phyloP scores from a whole-genome alignment of 1,140 invertebrate species.

The Acromyrmex charruanus region DNA sequence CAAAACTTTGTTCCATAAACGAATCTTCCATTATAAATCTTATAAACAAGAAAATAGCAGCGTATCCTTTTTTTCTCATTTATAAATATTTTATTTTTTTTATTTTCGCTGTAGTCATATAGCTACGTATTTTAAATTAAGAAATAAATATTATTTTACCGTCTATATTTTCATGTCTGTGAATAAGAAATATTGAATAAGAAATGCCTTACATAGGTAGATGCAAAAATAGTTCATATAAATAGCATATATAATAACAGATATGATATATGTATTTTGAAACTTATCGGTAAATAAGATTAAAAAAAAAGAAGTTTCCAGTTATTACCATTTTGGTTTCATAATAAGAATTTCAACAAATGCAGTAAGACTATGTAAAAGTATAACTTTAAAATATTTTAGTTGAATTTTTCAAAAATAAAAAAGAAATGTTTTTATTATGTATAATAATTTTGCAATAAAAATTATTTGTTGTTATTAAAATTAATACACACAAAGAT shows the following conservation, averaged over 20 bases:
- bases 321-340: neutral
- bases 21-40: too few relatives aligned
- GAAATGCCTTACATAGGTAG: neutral
- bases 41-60: too few relatives aligned
- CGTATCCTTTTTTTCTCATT: too few relatives aligned
- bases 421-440: neutral
- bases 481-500: neutral
- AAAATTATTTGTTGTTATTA: neutral
- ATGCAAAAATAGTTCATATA: neutral
- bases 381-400: neutral
- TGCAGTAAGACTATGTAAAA: too few relatives aligned
- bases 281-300: neutral
- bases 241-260: neutral
- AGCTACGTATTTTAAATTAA: neutral
- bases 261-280: neutral
- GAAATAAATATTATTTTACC: neutral
- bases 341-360: neutral
- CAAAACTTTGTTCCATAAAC: too few relatives aligned
- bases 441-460: neutral
- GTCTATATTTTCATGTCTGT: neutral
- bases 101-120: neutral
- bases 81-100: neutral
- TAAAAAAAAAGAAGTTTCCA: neutral
- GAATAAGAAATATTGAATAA: neutral
- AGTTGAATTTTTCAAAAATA: neutral